These are phyloP conservation scores for Dendrolimus kikuchii DNA, from an alignment of 1,140 invertebrate species.

Conservation along the genomic window DNA sequence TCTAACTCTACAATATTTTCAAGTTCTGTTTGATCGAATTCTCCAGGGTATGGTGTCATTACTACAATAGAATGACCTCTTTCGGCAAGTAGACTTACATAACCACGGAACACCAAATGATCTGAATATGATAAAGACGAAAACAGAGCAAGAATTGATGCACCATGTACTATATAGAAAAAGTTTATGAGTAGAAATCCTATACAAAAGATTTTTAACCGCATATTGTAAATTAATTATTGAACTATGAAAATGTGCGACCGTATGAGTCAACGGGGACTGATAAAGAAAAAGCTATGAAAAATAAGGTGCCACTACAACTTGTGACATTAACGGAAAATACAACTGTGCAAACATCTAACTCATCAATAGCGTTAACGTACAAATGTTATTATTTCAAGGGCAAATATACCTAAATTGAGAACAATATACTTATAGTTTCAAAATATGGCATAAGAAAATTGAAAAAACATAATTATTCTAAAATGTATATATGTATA, in stretches of 20 bases:
- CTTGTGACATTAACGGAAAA: conserved; percentile 5
- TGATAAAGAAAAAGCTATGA: conserved; percentile 3
- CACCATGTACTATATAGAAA: conserved; percentile 29
- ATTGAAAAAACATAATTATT: background rate
- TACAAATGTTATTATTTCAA: conserved; percentile 5
- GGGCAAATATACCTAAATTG: background rate
- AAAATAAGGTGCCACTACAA: background rate
- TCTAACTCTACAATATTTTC: conserved; percentile 50
- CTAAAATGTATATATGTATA: too few species aligned
- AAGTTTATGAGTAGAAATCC: conserved; percentile 28
- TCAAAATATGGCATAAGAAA: background rate
- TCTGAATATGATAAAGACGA: conserved; percentile 57
- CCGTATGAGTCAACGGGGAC: too few species aligned
- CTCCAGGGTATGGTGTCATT: conserved; percentile 63
- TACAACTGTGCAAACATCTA: conserved; percentile 18
- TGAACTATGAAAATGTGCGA: background rate
- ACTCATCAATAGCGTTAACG: conserved; percentile 7
- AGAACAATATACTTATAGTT: too few species aligned
- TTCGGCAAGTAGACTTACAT: conserved; percentile 39
- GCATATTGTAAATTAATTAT: conserved; percentile 20
- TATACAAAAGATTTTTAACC: conserved; percentile 17
- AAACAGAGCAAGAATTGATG: conserved; percentile 53
- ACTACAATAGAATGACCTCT: conserved; percentile 45
- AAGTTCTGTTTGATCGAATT: conserved; percentile 39
- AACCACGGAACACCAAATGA: conserved; percentile 51